Percentiles rank a stretch among this genome's conserved stretches.
Evolutionary conservation across 2,797 vertebrate species (phyloP).

Genomic region (Coendou prehensilis): DNA sequence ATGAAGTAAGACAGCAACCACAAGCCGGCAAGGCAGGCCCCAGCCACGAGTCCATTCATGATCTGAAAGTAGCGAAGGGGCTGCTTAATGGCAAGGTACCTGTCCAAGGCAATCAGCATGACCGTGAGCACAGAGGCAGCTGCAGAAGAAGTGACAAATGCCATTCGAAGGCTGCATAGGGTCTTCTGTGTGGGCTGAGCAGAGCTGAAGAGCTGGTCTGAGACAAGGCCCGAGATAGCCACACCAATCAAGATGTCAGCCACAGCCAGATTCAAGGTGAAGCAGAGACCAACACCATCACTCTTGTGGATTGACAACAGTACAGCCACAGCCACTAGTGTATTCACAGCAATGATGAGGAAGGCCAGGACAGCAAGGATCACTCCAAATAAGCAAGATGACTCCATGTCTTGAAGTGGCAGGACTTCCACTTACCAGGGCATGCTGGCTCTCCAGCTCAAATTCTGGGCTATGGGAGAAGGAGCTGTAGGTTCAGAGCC

Average conservation of each 20-base stretch:
- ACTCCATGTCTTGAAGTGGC: neutral
- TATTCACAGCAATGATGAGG: slow-evolving; percentile 93
- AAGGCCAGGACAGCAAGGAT: slow-evolving; percentile 91
- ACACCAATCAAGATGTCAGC: slow-evolving; percentile 94
- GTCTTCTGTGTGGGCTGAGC: slow-evolving; percentile 82
- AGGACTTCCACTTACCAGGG: slow-evolving; percentile 58
- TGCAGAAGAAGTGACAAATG: slow-evolving; percentile 92
- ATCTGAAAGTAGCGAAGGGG: slow-evolving; percentile 93
- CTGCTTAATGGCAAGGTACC: slow-evolving; percentile 94
- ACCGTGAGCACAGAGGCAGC: slow-evolving; percentile 95
- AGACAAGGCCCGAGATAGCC: slow-evolving; percentile 91
- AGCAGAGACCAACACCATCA: slow-evolving; percentile 91
- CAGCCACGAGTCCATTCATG: slow-evolving; percentile 87
- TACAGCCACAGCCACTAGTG: slow-evolving; percentile 90
- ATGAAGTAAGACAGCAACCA: slow-evolving; percentile 91
- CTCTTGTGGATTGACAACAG: slow-evolving; percentile 91
- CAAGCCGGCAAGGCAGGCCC: slow-evolving; percentile 87
- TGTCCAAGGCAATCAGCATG: slow-evolving; percentile 94
- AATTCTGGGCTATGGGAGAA: neutral
- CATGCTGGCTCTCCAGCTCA: slow-evolving; percentile 60
- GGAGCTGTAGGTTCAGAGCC: neutral
- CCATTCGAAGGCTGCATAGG: slow-evolving; percentile 93
- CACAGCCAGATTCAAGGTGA: slow-evolving; percentile 94
- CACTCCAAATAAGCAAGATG: slow-evolving; percentile 86
- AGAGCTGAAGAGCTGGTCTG: slow-evolving; percentile 88